Base-by-base conservation (phyloP, 2,113 vertebrate species). In the Melanostigma gelatinosum region DNA sequence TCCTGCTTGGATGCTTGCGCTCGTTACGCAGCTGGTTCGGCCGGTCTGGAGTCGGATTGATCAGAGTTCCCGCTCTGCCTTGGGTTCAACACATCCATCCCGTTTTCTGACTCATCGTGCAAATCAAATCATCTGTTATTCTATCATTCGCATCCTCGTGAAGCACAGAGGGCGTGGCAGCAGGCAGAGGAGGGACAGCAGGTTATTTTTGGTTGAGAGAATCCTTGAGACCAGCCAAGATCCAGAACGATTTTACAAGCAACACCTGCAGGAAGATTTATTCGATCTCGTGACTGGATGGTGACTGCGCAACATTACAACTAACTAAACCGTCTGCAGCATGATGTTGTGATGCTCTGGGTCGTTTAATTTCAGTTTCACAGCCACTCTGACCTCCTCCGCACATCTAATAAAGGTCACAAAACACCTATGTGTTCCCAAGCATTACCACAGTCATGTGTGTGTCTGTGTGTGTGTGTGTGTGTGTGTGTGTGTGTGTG, bases 71-170 rank as follows among this genome's bases (percentile, higher is more conserved):
- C 83, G 27, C 44, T 69, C 75, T 58, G 67, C 50, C 81, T 73
- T 52, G 63, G 55, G 29, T 80, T 76, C 48, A 64, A 40, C 22
- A 85, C 36, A 85, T 77, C 82, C 60, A 44, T 82, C 77, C 34
- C 34, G 52, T 89, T 91, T 84, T 86, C 61, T 91, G 90, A 89
- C 81, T 93, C 87, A 89, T 70, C 46, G 66, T 70, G 48, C 62
- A 74, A 79, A 81, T 78, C 44, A 18, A 61, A 38, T 74, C 55
- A 72, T 78, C 46, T 36, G 65, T 72, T 77, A 36, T 82, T 61
- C 74, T 80, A 11, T 66, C 50, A 0, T 65, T 80, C 29, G 77
- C 58, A 32, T 57, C 4, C 54, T 32, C 4, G 6, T 48, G 48
- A 50, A 66, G 20, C 46, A 68, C 73, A 63, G 48, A 70, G 22